These are phyloP conservation scores for Nymphalis urticae DNA, from an alignment of 2,888 invertebrate genomes.

Conservation along the genomic window DNA sequence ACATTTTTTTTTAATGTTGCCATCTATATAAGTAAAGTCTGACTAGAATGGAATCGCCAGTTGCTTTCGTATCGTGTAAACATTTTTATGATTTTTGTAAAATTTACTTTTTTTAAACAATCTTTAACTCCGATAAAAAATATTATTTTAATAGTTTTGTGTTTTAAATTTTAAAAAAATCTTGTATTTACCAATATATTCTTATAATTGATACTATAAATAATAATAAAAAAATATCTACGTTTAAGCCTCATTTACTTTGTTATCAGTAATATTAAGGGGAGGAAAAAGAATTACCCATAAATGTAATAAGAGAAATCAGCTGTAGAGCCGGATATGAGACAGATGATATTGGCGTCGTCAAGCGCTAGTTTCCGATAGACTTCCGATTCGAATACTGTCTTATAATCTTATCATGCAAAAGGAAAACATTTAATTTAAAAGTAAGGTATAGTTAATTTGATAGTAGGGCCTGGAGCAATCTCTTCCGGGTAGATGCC, in stretches of 20 bases:
- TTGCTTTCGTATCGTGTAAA: too few relatives aligned
- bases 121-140: background rate
- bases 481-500: too few relatives aligned
- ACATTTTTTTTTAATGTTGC: too few relatives aligned
- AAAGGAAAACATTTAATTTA: constrained; percentile 1
- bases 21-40: too few relatives aligned
- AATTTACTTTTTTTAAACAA: too few relatives aligned
- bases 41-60: too few relatives aligned
- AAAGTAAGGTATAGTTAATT: background rate
- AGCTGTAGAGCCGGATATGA: constrained; percentile 26
- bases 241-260: background rate
- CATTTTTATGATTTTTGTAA: too few relatives aligned
- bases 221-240: background rate
- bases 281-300: constrained; percentile 12
- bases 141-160: too few relatives aligned
- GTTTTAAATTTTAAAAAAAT: background rate
- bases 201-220: too few relatives aligned
- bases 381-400: constrained; percentile 25
- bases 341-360: constrained; percentile 31
- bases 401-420: constrained; percentile 9
- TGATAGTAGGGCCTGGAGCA: too few relatives aligned
- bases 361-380: constrained; percentile 32
- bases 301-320: constrained; percentile 18
- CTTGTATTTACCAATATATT: background rate
- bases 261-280: background rate